Conservation (phyloP, 2,797 vertebrate genomes). For the Tiaroga cobitis region DNA sequence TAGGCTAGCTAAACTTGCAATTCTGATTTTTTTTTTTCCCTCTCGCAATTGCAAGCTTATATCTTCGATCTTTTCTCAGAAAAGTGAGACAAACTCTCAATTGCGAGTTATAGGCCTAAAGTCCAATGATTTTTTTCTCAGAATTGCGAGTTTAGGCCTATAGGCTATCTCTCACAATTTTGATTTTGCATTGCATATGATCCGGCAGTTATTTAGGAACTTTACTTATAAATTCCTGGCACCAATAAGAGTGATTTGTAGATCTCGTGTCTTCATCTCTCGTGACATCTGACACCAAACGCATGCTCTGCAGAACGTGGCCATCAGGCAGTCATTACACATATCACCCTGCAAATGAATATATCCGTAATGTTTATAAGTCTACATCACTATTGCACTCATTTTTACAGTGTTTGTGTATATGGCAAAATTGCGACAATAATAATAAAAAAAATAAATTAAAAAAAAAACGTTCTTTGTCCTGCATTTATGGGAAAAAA, state of each 20-base stretch:
- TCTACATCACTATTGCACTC: not conserved
- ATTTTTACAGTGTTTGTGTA: not conserved
- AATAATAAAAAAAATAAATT: fast-evolving
- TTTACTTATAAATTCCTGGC: conserved; percentile 14
- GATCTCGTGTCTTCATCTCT: conserved; percentile 70
- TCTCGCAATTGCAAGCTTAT: too few relatives aligned
- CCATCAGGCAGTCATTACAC: conserved; percentile 68
- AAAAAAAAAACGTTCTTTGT: fast-evolving
- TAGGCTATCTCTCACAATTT: too few relatives aligned
- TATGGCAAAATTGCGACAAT: not conserved
- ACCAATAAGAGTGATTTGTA: conserved; percentile 66
- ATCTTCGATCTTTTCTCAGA: too few relatives aligned
- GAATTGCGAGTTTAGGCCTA: too few relatives aligned
- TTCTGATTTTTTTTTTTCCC: too few relatives aligned
- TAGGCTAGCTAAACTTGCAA: too few relatives aligned
- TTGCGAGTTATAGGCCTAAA: too few relatives aligned
- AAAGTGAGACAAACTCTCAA: too few relatives aligned
- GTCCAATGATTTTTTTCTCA: too few relatives aligned
- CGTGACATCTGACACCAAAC: conserved; percentile 80
- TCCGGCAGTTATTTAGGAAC: not conserved
- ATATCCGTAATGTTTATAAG: too few relatives aligned
- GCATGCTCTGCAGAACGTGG: conserved; percentile 67
- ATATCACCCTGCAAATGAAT: conserved; percentile 66
- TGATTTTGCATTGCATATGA: too few relatives aligned
- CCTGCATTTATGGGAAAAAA: not conserved